Percentiles rank a stretch among this genome's conserved stretches.
phyloP scores from a whole-genome alignment of 2,888 invertebrate species.

The Acleris holmiana region DNA sequence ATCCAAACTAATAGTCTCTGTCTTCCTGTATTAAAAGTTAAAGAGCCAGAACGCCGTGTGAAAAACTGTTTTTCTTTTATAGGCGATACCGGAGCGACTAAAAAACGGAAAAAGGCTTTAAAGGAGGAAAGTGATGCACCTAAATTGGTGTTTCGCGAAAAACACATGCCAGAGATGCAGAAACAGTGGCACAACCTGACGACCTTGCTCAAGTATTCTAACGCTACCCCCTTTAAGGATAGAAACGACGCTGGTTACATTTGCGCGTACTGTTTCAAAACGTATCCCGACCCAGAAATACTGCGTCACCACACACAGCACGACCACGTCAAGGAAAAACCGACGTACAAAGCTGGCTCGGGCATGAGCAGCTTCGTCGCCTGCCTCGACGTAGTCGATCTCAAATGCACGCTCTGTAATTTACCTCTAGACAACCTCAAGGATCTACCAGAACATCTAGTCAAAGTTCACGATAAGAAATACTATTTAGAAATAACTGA shows the following conservation, averaged over 20 bases:
- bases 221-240: constrained; percentile 75
- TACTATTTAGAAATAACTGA: constrained; percentile 69
- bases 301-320: constrained; percentile 64
- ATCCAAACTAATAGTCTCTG: not conserved
- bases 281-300: constrained; percentile 64
- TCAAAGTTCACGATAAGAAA: constrained; percentile 65
- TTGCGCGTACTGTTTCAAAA: constrained; percentile 76
- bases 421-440: constrained; percentile 58
- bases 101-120: constrained; percentile 65
- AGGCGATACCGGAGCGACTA: constrained; percentile 71
- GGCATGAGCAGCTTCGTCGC: constrained; percentile 73
- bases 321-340: constrained; percentile 69
- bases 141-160: constrained; percentile 58
- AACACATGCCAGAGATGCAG: constrained; percentile 69
- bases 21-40: constrained; percentile 30
- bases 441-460: constrained; percentile 63
- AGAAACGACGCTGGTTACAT: constrained; percentile 75
- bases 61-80: constrained; percentile 80
- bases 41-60: constrained; percentile 59
- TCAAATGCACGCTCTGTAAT: constrained; percentile 71
- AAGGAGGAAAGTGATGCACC: constrained; percentile 59
- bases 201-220: constrained; percentile 69
- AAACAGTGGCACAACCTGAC: constrained; percentile 78
- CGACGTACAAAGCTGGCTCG: constrained; percentile 69
- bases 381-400: constrained; percentile 70